phyloP scores from a whole-genome alignment of 2,888 invertebrate species.

The Agrypnus murinus region DNA sequence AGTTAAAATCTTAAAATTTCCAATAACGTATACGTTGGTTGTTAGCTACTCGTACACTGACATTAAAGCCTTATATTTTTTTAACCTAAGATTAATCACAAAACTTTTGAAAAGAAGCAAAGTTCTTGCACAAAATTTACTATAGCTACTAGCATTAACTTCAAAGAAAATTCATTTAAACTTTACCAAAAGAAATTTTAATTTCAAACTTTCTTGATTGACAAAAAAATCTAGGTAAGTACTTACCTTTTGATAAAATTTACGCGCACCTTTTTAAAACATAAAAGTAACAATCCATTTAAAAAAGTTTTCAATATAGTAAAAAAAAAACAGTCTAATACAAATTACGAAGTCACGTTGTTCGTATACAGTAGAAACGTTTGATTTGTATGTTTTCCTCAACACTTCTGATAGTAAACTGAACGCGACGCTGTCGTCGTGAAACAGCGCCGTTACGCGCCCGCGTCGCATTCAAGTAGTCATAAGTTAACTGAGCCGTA shows the following conservation, averaged over 20 bases:
- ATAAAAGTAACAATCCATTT: constrained; percentile 1
- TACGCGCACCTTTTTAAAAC: not conserved
- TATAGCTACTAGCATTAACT: too few species aligned
- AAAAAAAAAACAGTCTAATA: too few species aligned
- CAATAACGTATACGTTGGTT: constrained; percentile 11
- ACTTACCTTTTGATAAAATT: not conserved
- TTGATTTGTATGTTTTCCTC: constrained; percentile 41
- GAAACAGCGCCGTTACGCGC: constrained; percentile 54
- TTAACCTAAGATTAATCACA: not conserved
- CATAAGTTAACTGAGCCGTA: constrained; percentile 51
- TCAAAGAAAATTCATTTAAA: too few species aligned
- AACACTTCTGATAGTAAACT: constrained; percentile 51
- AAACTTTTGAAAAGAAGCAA: not conserved
- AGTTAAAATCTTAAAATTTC: constrained; percentile 21
- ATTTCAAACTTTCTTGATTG: too few species aligned
- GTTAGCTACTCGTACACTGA: constrained; percentile 4
- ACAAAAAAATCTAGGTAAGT: too few species aligned
- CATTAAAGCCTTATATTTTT: constrained; percentile 16
- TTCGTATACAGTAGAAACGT: constrained; percentile 23
- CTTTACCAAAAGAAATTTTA: too few species aligned
- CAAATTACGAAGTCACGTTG: constrained; percentile 33
- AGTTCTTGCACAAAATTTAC: too few species aligned
- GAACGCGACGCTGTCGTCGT: constrained; percentile 45
- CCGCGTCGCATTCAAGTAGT: constrained; percentile 51
- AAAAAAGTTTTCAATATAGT: not conserved